Percentiles rank a stretch among this genome's conserved stretches.
Conservation (phyloP, 2,797 vertebrate species). For the Avahi laniger region DNA sequence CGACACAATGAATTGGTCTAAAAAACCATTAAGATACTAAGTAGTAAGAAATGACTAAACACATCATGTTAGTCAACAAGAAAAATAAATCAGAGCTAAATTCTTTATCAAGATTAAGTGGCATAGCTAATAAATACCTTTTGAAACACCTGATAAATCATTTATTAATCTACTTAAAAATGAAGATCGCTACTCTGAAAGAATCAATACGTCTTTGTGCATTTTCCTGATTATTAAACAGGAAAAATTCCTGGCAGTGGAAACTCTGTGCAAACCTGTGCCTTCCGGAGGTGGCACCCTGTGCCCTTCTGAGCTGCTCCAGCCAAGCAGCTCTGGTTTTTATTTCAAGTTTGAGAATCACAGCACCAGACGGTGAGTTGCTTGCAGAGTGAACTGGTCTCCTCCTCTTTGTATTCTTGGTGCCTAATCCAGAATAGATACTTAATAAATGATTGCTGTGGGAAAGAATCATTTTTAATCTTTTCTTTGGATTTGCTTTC, state of each 20-base stretch:
- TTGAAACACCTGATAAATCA: neutral
- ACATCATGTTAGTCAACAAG: neutral
- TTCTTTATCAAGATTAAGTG: neutral
- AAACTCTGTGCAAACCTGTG: neutral
- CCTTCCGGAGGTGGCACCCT: neutral
- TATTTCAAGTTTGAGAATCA: neutral
- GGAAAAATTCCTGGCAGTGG: neutral
- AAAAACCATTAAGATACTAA: slow-evolving; percentile 17
- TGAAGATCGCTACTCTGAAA: neutral
- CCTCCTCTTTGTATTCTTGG: neutral
- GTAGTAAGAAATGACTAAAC: neutral
- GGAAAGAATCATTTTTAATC: slow-evolving; percentile 33
- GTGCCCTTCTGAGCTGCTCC: neutral
- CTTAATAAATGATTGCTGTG: neutral
- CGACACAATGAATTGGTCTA: neutral
- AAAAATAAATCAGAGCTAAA: neutral
- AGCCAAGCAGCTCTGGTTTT: neutral
- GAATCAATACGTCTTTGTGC: neutral
- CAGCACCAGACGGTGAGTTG: neutral
- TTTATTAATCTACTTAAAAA: neutral
- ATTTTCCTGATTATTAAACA: neutral
- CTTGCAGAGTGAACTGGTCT: neutral
- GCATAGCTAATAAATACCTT: neutral
- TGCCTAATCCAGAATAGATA: neutral
- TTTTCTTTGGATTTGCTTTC: slow-evolving; percentile 50